Evolutionary conservation across 2,797 vertebrate genomes (phyloP).

Genomic region (Manis javanica): DNA sequence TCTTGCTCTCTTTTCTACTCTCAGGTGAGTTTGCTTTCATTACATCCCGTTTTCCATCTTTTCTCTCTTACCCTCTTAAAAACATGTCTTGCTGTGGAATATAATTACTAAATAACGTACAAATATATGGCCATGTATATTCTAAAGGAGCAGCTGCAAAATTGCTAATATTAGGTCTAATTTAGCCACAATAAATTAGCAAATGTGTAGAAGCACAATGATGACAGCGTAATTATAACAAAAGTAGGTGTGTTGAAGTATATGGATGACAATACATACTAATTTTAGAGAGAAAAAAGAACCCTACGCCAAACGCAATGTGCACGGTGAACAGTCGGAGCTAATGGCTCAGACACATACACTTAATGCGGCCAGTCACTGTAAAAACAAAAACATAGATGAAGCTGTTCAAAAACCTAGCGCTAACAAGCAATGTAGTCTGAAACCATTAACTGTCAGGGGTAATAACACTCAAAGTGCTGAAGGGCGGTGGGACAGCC

Average conservation of each 20-base stretch:
- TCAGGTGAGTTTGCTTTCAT: conserved; percentile 39
- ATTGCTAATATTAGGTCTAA: conserved; percentile 92
- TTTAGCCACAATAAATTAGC: conserved; percentile 92
- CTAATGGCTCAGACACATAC: conserved; percentile 89
- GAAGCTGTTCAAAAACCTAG: conserved; percentile 89
- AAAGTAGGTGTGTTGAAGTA: conserved; percentile 89
- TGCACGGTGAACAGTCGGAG: conserved; percentile 86
- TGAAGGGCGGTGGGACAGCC: conserved; percentile 86
- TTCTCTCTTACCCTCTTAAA: conserved; percentile 72
- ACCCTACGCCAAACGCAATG: conserved; percentile 85
- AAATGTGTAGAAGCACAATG: conserved; percentile 89
- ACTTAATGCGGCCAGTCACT: conserved; percentile 90
- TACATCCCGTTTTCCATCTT: background rate
- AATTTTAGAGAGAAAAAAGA: conserved; percentile 88
- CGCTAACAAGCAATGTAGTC: conserved; percentile 89
- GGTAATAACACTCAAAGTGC: conserved; percentile 89
- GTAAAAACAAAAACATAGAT: conserved; percentile 92
- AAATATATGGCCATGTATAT: conserved; percentile 84
- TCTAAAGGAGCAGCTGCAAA: conserved; percentile 91
- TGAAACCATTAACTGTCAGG: conserved; percentile 90
- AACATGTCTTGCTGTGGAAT: conserved; percentile 82
- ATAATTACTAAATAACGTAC: conserved; percentile 88
- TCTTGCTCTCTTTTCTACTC: conserved; percentile 42
- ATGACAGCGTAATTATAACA: conserved; percentile 92
- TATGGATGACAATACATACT: conserved; percentile 90